Conservation (phyloP, 2,888 invertebrate genomes). For the Trichopria drosophilae region DNA sequence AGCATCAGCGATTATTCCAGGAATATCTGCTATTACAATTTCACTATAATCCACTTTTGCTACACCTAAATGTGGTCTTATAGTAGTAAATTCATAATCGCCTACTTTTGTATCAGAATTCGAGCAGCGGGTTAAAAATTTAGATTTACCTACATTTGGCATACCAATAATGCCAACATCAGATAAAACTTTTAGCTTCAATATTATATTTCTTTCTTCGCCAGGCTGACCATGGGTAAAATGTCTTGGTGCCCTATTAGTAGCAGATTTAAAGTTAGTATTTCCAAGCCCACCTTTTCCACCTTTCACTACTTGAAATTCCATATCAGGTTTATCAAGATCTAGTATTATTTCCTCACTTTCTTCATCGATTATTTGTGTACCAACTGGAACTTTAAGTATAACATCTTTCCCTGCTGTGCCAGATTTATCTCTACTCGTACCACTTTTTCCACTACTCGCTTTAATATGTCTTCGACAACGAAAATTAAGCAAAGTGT, state of each 20-base stretch:
- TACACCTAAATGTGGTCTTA: not conserved
- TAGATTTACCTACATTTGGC: not conserved
- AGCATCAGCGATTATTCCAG: not conserved
- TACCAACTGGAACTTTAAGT: constrained; percentile 15
- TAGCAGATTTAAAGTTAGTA: constrained; percentile 2
- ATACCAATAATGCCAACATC: not conserved
- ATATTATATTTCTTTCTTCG: not conserved
- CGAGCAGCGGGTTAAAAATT: too few relatives aligned
- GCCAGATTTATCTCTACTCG: constrained; percentile 5
- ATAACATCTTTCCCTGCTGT: constrained; percentile 14
- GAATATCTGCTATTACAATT: not conserved
- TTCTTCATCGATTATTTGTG: constrained; percentile 11
- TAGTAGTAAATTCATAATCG: not conserved
- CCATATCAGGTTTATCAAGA: constrained; percentile 12
- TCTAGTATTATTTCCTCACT: constrained; percentile 11
- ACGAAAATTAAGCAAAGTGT: constrained; percentile 20
- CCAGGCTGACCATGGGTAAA: not conserved
- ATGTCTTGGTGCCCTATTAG: not conserved
- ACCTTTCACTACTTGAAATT: constrained; percentile 11
- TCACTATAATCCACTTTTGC: not conserved
- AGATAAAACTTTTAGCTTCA: not conserved
- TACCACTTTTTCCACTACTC: constrained; percentile 18
- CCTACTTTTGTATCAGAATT: not conserved
- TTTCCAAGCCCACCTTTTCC: constrained; percentile 17
- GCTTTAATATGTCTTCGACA: constrained; percentile 17